Evolutionary conservation across 2,797 vertebrate species (phyloP), one percentile per base, ranked within the genome.

Genomic region (Meriones psammophilus): DNA sequence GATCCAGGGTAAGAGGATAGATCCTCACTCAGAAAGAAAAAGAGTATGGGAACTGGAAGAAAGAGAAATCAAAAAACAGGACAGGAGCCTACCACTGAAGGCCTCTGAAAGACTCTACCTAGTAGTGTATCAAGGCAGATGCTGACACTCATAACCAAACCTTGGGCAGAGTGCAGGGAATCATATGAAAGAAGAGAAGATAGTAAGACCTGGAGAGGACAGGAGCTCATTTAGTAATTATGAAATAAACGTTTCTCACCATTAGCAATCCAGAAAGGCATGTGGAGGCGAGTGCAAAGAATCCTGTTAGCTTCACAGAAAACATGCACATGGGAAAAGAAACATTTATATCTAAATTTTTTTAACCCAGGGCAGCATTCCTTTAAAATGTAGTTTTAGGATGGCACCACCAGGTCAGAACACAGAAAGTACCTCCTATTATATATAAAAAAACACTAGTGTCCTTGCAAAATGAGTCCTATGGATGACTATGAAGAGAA

Each of bases 181-280:
- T 42, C 42, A 42, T 42, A 42, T 42, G 42, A 42, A 42, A 42
- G 42, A 42, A 42, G 5, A 42, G 42, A 42, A 42, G 42, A 42
- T 42, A 42, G 42, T 42, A 42, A 4, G 42, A 42, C 42, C 42
- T 42, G 5, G 42, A 42, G 42, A 42, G 42, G 42, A 42, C 42
- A 42, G 42, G 42, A 42, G 42, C 42, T 89, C 39, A 66, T 76
- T 77, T 93, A 77, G 68, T 89, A 86, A 92, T 42, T 85, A 81
- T 50, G 46, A 56, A 90, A 42, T 88, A 54, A 84, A 6, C 36
- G 50, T 79, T 66, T 73, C 33, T 73, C 50, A 79, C 1, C 26
- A 62, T 33, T 46, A 46, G 73, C 13, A 87, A 28, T 64, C 7
- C 66, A 81, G 5, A 33, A 89, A 91, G 15, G 7, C 46, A 50